Conservation (phyloP, 2,797 vertebrate species). For the Arnoldichthys spilopterus region DNA sequence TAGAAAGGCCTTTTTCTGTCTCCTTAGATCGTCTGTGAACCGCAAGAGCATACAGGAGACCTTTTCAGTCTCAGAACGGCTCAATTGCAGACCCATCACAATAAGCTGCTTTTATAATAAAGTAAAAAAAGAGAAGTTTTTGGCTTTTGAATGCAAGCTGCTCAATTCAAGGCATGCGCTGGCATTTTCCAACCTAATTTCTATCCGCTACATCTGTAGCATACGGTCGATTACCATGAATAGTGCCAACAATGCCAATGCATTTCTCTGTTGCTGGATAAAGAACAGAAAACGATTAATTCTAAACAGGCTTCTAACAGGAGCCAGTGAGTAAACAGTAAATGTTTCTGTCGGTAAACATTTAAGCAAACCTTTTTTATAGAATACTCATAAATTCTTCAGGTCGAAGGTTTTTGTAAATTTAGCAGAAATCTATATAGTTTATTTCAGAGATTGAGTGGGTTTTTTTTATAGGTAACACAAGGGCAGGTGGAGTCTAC, state of each 20-base stretch:
- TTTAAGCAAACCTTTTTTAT: too few species aligned
- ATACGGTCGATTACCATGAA: background rate
- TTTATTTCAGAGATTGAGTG: background rate
- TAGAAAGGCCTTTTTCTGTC: slow-evolving; percentile 25
- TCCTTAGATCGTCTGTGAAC: slow-evolving; percentile 18
- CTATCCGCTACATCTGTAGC: background rate
- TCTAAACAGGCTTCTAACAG: too few species aligned
- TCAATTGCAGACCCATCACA: background rate
- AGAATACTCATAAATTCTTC: too few species aligned
- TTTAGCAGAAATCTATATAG: too few species aligned
- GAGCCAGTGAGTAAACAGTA: too few species aligned
- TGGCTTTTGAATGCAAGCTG: background rate
- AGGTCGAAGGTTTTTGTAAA: too few species aligned
- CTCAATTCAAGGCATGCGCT: background rate
- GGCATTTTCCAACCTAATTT: background rate
- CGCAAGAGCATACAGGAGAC: slow-evolving; percentile 17
- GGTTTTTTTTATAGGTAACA: too few species aligned
- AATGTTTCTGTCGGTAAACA: too few species aligned
- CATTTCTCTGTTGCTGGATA: background rate
- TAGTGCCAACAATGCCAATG: background rate
- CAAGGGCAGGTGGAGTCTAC: too few species aligned
- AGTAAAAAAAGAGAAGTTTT: background rate
- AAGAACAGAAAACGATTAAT: background rate
- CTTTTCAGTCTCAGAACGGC: slow-evolving; percentile 19
- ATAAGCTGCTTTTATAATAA: background rate